phyloP scores from a whole-genome alignment of 2,888 invertebrate species.

The Stratiomys singularior region DNA sequence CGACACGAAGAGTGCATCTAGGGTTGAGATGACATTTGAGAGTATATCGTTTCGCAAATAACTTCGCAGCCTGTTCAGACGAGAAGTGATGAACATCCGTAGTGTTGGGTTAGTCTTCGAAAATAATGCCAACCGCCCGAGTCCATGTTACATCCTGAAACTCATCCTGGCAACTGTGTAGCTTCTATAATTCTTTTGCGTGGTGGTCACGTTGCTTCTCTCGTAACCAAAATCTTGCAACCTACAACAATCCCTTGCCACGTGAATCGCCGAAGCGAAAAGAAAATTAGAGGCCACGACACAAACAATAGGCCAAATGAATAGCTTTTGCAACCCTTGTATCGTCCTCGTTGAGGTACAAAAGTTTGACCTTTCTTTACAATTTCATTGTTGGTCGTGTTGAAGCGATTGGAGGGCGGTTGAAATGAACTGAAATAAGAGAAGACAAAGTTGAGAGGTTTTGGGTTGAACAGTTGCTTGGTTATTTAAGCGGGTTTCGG shows the following conservation, averaged over 20 bases:
- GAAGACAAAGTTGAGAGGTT: no score
- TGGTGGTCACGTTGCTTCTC: background rate
- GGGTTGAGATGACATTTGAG: background rate
- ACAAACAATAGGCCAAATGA: conserved; percentile 22
- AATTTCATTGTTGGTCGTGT: no score
- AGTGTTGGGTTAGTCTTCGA: background rate
- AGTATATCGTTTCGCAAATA: background rate
- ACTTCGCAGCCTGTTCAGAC: no score
- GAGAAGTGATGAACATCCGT: no score
- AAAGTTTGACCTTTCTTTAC: no score
- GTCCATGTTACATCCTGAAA: conserved; percentile 9
- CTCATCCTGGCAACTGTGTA: background rate
- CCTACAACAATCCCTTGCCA: background rate
- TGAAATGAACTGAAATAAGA: no score
- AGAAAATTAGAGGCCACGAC: conserved; percentile 26
- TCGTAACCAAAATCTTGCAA: background rate
- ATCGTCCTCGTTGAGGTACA: no score
- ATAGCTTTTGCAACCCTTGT: no score
- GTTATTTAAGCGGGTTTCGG: no score
- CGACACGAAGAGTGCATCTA: background rate
- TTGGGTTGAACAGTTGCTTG: no score
- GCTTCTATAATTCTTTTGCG: background rate
- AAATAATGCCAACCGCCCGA: conserved; percentile 2
- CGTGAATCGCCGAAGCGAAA: background rate
- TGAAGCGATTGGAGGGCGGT: no score